These are phyloP conservation scores for Drosophila arawakana DNA, from an alignment of 1,140 invertebrate genomes.

Conservation along the genomic window DNA sequence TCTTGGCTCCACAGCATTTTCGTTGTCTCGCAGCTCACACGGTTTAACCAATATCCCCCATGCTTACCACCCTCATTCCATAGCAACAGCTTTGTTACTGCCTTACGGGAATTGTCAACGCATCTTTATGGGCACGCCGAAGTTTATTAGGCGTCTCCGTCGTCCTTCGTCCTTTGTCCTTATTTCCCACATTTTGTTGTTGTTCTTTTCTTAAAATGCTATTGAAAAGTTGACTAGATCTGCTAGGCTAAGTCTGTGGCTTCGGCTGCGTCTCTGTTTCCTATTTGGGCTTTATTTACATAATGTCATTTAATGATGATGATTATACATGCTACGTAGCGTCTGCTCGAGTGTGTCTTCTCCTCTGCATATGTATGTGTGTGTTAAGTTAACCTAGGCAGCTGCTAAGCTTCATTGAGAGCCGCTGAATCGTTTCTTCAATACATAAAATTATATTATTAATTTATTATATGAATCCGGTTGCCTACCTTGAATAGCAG, in stretches of 20 bases:
- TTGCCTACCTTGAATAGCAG: neutral
- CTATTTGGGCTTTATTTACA: conserved; percentile 70
- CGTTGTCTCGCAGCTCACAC: conserved; percentile 46
- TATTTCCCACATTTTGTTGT: conserved; percentile 34
- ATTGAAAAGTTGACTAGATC: conserved; percentile 70
- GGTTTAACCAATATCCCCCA: conserved; percentile 32
- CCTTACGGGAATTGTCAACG: conserved; percentile 69
- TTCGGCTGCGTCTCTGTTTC: conserved; percentile 9
- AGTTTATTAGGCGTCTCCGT: conserved; percentile 63
- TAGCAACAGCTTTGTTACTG: neutral
- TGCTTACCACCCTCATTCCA: neutral
- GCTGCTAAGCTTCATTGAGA: conserved; percentile 20
- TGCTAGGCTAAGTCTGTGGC: conserved; percentile 14
- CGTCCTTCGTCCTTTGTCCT: conserved; percentile 44
- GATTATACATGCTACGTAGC: conserved; percentile 41
- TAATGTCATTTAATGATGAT: conserved; percentile 79
- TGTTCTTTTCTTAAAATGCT: conserved; percentile 25
- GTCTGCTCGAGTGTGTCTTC: too few relatives aligned
- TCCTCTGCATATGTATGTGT: conserved; percentile 10
- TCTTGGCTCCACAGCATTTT: conserved; percentile 48
- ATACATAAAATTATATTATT: conserved; percentile 6
- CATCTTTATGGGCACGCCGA: conserved; percentile 66
- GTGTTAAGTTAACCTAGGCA: conserved; percentile 3
- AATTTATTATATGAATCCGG: neutral
- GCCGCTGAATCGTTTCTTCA: neutral